A percentile compares a stretch with the other conserved stretches of the same genome.
These are phyloP conservation scores for Vulpes lagopus DNA, from an alignment of 2,113 vertebrate species.

Conservation along the genomic window DNA sequence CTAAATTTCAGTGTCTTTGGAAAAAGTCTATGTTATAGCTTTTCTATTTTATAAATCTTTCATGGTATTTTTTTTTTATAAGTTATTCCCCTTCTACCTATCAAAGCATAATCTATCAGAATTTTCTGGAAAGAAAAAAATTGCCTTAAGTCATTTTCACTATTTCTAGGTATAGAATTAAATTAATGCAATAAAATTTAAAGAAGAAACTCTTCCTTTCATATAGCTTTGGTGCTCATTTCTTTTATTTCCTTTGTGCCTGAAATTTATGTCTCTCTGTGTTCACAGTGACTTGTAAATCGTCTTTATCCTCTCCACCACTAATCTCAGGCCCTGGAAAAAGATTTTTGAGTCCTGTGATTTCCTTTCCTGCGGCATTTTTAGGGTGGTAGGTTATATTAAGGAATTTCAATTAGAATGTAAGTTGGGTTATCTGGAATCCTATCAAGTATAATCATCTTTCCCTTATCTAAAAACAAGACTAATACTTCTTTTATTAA, in stretches of 20 bases:
- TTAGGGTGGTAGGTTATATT: not conserved
- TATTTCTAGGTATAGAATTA: slow-evolving; percentile 74
- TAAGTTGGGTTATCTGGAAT: not conserved
- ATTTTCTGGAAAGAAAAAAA: slow-evolving; percentile 69
- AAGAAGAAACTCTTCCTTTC: slow-evolving; percentile 62
- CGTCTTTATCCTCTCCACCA: not conserved
- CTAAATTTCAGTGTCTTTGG: slow-evolving; percentile 59
- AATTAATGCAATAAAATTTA: slow-evolving; percentile 71
- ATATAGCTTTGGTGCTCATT: slow-evolving; percentile 28
- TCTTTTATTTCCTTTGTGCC: slow-evolving; percentile 65
- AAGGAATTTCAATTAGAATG: not conserved
- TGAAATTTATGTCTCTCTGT: slow-evolving; percentile 67
- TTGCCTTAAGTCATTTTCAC: slow-evolving; percentile 58
- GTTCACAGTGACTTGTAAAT: slow-evolving; percentile 56
- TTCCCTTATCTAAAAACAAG: not conserved
- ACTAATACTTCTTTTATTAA: not conserved
- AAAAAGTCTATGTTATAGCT: slow-evolving; percentile 38
- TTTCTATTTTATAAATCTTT: slow-evolving; percentile 69
- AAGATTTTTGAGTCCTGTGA: not conserved
- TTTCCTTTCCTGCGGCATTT: slow-evolving; percentile 22
- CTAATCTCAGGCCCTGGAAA: not conserved
- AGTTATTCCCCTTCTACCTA: slow-evolving; percentile 61
- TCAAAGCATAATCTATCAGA: slow-evolving; percentile 57
- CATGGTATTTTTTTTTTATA: slow-evolving; percentile 59
- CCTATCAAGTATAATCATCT: not conserved